Conservation (phyloP, 2,113 vertebrate species). For the Microtus montanus region DNA sequence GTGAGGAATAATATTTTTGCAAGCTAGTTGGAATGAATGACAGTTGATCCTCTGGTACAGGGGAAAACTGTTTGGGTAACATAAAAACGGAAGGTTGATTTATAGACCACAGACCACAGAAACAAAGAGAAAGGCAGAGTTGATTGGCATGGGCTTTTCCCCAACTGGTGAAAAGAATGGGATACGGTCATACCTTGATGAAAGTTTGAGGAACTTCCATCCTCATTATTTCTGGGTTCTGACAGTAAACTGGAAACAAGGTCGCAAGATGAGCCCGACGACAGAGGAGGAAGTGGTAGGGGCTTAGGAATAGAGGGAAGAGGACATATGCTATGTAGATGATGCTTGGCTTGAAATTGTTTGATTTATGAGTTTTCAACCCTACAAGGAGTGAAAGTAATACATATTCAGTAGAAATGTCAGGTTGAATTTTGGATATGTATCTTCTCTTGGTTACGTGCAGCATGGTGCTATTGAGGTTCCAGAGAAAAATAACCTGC, state of each 20-base stretch:
- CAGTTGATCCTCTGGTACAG: neutral
- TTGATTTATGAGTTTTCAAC: neutral
- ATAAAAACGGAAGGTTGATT: neutral
- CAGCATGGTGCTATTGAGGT: neutral
- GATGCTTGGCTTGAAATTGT: neutral
- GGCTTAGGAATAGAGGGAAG: neutral
- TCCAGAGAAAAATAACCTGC: neutral
- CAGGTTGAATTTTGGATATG: neutral
- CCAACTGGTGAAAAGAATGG: neutral
- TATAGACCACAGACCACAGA: neutral
- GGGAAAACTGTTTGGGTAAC: neutral
- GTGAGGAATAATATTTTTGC: neutral
- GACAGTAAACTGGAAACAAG: neutral
- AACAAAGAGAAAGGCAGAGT: neutral
- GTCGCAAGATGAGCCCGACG: neutral
- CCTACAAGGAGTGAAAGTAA: neutral
- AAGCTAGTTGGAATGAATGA: neutral
- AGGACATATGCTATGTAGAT: neutral
- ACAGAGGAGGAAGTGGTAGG: neutral
- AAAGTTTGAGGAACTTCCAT: neutral
- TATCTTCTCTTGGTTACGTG: neutral
- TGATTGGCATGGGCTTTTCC: neutral
- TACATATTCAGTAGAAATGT: neutral
- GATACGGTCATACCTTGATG: neutral
- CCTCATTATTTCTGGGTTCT: neutral